Base-by-base conservation (phyloP, 2,888 invertebrate genomes). In the Pegoplata infirma region DNA sequence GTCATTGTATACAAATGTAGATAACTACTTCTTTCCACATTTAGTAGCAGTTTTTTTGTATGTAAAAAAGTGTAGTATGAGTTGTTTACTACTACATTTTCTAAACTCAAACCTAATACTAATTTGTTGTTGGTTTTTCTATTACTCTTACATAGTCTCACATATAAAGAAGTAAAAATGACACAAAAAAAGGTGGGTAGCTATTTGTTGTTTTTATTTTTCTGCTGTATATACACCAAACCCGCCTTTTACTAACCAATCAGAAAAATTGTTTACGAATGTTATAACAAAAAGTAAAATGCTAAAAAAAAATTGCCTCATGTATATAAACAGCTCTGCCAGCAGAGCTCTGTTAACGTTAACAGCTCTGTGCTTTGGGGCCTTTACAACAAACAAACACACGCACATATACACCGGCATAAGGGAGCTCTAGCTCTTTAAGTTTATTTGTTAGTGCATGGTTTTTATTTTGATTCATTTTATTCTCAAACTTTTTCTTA, bases 231-330 rank as follows among this genome's bases (percentile, higher is more conserved):
- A 66, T 74, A 74, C 79, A 77, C 72, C 76, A 66, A 75, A 78
- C 79, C 76, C 81, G 69, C 66, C 80, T 73, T 74, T 81, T 69
- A 68, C 47, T 66, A 83, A 83, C 87, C 87, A 87, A 87, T 87
- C 87, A 86, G 83, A 88, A 84, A 87, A 88, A 86, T 87, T 87
- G 87, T 87, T 87, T 87, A 87, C 87, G 87, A 87, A 87, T 84
- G 81, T 82, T 80, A 67, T 69, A 82, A 81, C 82, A 87, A 88
- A 86, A 86, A 85, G 81, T 84, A 87, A 87, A 84, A 84, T 83
- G 82, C 76, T 74, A 76, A 81, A 61, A 66, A n/a, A 56, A 79
- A 73, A 17, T 68, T 40, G 46, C 47, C 40, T 32, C 55, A 67
- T 53, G 68, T 69, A 69, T 69, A 59, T 66, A 74, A 74, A 32